Conservation (phyloP, 35 echinoderm and acorn worm species). For the Apostichopus parvimensis region DNA sequence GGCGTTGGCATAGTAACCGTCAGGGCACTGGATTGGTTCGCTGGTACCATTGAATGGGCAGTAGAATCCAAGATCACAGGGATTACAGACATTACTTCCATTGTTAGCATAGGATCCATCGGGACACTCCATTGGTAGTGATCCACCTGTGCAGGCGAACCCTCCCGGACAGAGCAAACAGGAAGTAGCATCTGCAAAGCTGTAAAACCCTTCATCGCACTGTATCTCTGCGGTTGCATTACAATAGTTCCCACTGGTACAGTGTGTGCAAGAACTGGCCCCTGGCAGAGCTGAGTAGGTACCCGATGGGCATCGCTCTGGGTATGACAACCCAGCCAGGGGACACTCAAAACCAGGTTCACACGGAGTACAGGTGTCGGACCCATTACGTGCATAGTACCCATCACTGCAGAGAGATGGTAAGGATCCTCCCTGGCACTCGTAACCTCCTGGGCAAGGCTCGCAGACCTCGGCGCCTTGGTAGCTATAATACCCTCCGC, state of each 20-base stretch:
- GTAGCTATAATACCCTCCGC: conserved; percentile 79
- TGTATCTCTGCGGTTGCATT: conserved; percentile 26
- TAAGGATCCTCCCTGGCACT: conserved; percentile 53
- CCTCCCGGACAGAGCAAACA: conserved; percentile 80
- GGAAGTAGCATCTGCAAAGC: conserved; percentile 63
- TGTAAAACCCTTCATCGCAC: conserved; percentile 82
- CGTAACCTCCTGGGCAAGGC: conserved; percentile 79
- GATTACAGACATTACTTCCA: conserved; percentile 69
- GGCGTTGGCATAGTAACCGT: conserved; percentile 54
- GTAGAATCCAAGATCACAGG: conserved; percentile 72
- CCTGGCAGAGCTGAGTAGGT: conserved; percentile 4
- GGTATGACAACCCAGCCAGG: conserved; percentile 14
- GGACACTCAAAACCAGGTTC: conserved; percentile 59
- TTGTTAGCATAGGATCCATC: conserved; percentile 72
- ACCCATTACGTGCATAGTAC: conserved; percentile 52
- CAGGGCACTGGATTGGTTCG: conserved; percentile 63
- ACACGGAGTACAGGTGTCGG: conserved; percentile 44
- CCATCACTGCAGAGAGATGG: conserved; percentile 40
- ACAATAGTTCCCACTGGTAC: conserved; percentile 78
- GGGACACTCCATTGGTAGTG: conserved; percentile 32
- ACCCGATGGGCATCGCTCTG: conserved; percentile 26
- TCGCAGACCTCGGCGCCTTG: conserved; percentile 59
- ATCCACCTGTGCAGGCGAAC: conserved; percentile 51
- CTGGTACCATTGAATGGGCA: conserved; percentile 57
- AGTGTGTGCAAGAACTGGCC: conserved; percentile 50